These are phyloP conservation scores for Orientallactaga sibirica DNA, from an alignment of 2,797 vertebrate species.

Conservation along the genomic window DNA sequence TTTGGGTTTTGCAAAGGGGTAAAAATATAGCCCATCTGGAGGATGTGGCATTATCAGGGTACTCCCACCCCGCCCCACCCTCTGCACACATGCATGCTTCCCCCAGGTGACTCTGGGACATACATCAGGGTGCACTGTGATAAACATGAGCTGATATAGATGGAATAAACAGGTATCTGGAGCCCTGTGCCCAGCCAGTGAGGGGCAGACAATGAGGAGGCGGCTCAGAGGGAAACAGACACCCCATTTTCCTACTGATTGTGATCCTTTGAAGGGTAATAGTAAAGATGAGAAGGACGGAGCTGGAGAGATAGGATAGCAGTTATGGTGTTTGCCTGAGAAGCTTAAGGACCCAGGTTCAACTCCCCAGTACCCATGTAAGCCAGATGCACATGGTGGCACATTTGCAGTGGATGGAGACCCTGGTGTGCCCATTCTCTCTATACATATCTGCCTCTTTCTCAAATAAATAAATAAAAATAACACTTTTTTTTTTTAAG, in stretches of 20 bases:
- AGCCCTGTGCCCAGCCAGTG: not conserved
- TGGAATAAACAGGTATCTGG: slow-evolving; percentile 76
- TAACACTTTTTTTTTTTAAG: too few relatives aligned
- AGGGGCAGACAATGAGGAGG: slow-evolving; percentile 57
- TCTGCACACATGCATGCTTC: not conserved
- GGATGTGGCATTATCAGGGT: not conserved
- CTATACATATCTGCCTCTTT: too few relatives aligned
- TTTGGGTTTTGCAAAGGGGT: not conserved
- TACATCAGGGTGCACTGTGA: slow-evolving; percentile 35
- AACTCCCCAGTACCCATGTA: too few relatives aligned
- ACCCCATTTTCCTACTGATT: not conserved
- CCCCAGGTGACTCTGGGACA: slow-evolving; percentile 70
- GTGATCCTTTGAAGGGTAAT: not conserved
- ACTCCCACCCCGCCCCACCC: not conserved
- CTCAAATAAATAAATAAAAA: too few relatives aligned
- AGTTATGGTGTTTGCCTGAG: too few relatives aligned
- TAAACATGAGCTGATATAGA: slow-evolving; percentile 71
- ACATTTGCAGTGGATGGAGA: too few relatives aligned
- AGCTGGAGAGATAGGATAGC: too few relatives aligned
- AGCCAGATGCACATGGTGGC: too few relatives aligned
- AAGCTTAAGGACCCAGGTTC: too few relatives aligned
- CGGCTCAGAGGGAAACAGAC: slow-evolving; percentile 10
- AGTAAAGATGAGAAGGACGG: not conserved
- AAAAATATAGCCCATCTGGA: slow-evolving; percentile 58
- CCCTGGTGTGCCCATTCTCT: too few relatives aligned